Evolutionary conservation across 2,113 vertebrate genomes (phyloP), one percentile per base, ranked within the genome.

Genomic region (Charadrius vociferus): DNA sequence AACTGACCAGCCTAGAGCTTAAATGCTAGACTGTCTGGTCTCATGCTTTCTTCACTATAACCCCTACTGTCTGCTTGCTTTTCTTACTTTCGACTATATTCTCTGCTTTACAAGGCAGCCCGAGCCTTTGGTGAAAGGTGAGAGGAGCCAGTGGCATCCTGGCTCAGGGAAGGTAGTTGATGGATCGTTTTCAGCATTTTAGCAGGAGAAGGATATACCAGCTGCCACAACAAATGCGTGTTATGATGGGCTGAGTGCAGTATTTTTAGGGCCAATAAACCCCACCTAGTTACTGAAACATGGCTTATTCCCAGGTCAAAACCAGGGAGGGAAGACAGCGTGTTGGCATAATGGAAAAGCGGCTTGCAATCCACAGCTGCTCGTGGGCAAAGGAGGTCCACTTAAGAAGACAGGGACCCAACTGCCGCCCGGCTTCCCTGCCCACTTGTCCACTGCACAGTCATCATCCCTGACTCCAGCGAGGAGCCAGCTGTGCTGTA

Each of bases 11-110:
- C 84, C 83, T 78, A 90, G 45, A 66, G 74, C 49, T 92, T 74
- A 82, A 89, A 74, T 56, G 71, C 81, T 88, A 65, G 77, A 75
- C 53, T 0, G 0, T 59, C 88, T 68, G 53, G 47, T 93, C 75
- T 88, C 37, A 18, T 27, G 4, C 89, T 96, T 97, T 91, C 93
- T 92, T 92, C 86, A 74, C 90, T 95, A 1, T 70, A 80, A 41
- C 89, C 79, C 62, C 77, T 93, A 20, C 85, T 94, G 58, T 95
- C 89, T 93, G 85, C 92, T 97, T 97, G 86, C 91, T 96, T 94
- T 95, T 86, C 94, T 93, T 88, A 53, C 94, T 94, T 96, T 88
- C 67, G 85, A 7, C 95, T 86, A 0, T 73, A 36, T 30, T 84
- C 84, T 94, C 47, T 90, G 90, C 93, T 92, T 93, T 88, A 53